These are phyloP conservation scores for Nebria ingens DNA, from an alignment of 1,140 invertebrate genomes.

Conservation along the genomic window DNA sequence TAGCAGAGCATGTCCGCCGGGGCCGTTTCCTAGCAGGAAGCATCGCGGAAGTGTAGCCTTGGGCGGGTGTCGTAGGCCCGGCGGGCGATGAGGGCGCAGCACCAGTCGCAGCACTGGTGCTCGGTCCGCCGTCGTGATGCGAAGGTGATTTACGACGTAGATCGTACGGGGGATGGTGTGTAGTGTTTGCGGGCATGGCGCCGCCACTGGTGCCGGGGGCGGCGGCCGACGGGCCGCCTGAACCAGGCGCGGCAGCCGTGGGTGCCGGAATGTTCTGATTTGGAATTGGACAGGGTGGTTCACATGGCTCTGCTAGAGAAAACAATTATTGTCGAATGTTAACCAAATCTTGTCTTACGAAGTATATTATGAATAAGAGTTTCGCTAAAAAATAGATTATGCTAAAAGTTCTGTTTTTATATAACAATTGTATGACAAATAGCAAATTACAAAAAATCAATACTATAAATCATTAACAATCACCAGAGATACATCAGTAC, in stretches of 20 bases:
- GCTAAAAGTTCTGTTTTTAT: too few species aligned
- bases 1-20: conserved; percentile 49
- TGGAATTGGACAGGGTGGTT: conserved; percentile 53
- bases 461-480: too few species aligned
- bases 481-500: too few species aligned
- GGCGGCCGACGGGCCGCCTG: conserved; percentile 27
- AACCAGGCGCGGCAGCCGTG: conserved; percentile 28
- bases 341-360: too few species aligned
- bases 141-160: conserved; percentile 68
- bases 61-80: conserved; percentile 30
- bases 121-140: conserved; percentile 43
- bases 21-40: conserved; percentile 72
- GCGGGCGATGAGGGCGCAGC: conserved; percentile 34
- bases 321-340: too few species aligned
- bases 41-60: conserved; percentile 35
- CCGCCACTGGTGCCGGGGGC: conserved; percentile 37
- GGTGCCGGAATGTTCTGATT: conserved; percentile 53
- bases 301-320: conserved; percentile 62
- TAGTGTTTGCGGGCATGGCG: conserved; percentile 33
- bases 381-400: too few species aligned
- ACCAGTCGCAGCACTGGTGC: conserved; percentile 30
- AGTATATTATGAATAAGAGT: too few species aligned
- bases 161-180: conserved; percentile 76
- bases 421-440: too few species aligned
- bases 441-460: too few species aligned